Evolutionary conservation across 1,140 invertebrate genomes (phyloP).

Genomic region (Goniozus legneri): DNA sequence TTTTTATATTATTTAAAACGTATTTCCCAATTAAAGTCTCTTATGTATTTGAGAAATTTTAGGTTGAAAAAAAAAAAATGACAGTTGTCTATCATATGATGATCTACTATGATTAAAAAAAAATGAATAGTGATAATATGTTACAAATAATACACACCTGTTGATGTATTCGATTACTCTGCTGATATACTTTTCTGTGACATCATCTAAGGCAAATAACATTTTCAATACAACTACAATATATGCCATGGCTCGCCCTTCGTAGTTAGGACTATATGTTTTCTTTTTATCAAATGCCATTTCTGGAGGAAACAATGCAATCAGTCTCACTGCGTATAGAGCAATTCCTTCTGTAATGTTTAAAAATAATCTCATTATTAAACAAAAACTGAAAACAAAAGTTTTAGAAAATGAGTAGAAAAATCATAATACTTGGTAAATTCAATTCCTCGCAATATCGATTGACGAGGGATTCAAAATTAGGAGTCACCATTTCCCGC

Average conservation of each 20-base stretch:
- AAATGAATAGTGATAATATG: constrained; percentile 4
- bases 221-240: constrained; percentile 64
- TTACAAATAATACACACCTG: constrained; percentile 26
- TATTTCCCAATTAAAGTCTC: too few species aligned
- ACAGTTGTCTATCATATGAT: too few species aligned
- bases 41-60: too few species aligned
- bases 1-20: too few species aligned
- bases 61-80: too few species aligned
- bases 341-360: constrained; percentile 37
- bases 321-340: constrained; percentile 43
- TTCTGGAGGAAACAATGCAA: constrained; percentile 43
- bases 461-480: constrained; percentile 49
- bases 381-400: neutral
- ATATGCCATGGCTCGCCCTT: constrained; percentile 60
- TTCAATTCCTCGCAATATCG: constrained; percentile 58
- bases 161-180: constrained; percentile 54
- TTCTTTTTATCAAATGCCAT: constrained; percentile 34
- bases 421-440: constrained; percentile 47
- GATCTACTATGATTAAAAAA: too few species aligned
- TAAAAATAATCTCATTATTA: neutral
- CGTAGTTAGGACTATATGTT: constrained; percentile 55
- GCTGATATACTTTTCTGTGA: constrained; percentile 61
- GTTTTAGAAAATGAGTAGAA: constrained; percentile 6
- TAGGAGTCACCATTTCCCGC: constrained; percentile 41
- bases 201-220: constrained; percentile 62